phyloP scores from a whole-genome alignment of 2,113 vertebrate species.

The Calyptomena viridis region DNA sequence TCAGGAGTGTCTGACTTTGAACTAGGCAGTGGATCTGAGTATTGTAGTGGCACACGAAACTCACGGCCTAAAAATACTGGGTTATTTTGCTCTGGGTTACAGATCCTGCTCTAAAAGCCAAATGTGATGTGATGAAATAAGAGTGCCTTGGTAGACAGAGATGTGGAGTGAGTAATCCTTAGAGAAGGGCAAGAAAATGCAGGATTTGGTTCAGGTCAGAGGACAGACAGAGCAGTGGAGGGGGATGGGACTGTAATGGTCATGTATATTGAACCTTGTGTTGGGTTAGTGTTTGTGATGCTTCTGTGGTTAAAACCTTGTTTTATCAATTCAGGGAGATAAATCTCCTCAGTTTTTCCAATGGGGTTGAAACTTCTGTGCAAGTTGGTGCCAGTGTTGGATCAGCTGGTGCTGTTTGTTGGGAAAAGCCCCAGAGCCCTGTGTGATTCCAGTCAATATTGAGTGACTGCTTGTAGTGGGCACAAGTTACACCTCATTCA shows the following conservation, averaged over 20 bases:
- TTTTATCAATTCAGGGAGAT: background rate
- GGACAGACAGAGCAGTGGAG: background rate
- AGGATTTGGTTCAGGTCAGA: background rate
- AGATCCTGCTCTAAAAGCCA: background rate
- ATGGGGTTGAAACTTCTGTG: background rate
- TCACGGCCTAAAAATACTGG: background rate
- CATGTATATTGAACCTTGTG: accelerated
- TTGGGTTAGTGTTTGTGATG: background rate
- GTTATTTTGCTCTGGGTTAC: background rate
- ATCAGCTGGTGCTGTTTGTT: background rate
- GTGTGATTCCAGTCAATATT: background rate
- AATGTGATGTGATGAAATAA: slow-evolving; percentile 8
- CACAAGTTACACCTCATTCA: background rate
- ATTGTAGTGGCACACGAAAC: background rate
- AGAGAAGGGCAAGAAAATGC: background rate
- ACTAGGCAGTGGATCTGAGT: background rate
- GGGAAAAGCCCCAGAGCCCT: background rate
- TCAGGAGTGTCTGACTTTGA: background rate
- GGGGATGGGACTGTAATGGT: background rate
- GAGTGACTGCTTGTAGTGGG: background rate
- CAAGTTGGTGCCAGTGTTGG: background rate
- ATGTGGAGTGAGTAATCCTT: background rate
- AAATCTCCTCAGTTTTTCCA: background rate
- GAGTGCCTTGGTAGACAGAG: background rate
- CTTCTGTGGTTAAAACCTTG: background rate